Evolutionary conservation across 92 coral and sea anemone genomes (phyloP), one percentile per base, ranked within the genome.

Genomic region (Metridium senile): DNA sequence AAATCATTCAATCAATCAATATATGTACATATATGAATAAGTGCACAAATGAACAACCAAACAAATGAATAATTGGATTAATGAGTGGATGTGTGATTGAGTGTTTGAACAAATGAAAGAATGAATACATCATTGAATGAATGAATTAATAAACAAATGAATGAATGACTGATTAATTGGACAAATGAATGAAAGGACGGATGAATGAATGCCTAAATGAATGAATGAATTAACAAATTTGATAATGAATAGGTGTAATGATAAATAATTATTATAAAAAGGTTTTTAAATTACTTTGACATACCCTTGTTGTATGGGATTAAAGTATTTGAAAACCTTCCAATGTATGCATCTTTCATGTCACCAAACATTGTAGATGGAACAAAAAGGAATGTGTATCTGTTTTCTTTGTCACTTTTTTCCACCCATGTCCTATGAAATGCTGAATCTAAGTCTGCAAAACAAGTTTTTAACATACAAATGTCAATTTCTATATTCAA

Each of bases 281-380:
- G n/a, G n/a, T n/a, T n/a, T n/a, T n/a, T n/a, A n/a, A n/a, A n/a
- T n/a, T n/a, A n/a, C n/a, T n/a, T n/a, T n/a, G 23, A 4, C n/a
- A 3, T 67, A 85, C 89, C 81, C 45, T 85, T 69, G 23, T 69
- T 43, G 52, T 75, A 46, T 19, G 81, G 83, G 1, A 86, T 45
- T 0, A 86, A 74, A 6, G 90, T 70, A 57, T 81, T 82, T 46
- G 34, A 56, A 57, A 64, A 76, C 45, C 77, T 86, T 0, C 90
- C 90, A 75, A 86, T 76, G 49, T 81, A 76, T 70, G 54, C 43
- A 1, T 33, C 17, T 20, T 80, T 71, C 33, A 70, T 52, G n/a
- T 80, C 27, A 16, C 53, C 51, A 62, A 43, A 71, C 65, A 46
- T 23, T 26, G 28, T 69, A 29, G 65, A 11, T 19, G 86, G 82